These are phyloP conservation scores for Marronus borbonicus DNA, from an alignment of 2,888 invertebrate genomes.

Conservation along the genomic window DNA sequence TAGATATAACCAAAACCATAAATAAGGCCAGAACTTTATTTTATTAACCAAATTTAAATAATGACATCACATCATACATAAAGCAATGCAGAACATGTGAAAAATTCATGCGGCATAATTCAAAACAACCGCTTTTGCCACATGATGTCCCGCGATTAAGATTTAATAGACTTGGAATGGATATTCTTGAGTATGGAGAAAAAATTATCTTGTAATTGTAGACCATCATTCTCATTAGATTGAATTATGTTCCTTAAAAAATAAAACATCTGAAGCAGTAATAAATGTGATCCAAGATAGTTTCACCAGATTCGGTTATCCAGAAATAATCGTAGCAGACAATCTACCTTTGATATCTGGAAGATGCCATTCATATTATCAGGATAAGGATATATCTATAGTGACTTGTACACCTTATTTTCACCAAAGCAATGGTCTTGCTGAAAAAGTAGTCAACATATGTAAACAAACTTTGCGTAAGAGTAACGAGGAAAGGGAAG, in stretches of 20 bases:
- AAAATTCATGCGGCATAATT: slow-evolving; percentile 53
- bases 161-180: too few species aligned
- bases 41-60: slow-evolving; percentile 45
- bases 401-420: slow-evolving; percentile 51
- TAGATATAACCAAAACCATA: slow-evolving; percentile 38
- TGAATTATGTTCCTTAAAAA: slow-evolving; percentile 48
- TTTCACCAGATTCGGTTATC: slow-evolving; percentile 58
- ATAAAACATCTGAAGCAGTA: slow-evolving; percentile 54
- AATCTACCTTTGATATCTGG: slow-evolving; percentile 57
- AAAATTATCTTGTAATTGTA: slow-evolving; percentile 53
- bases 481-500: slow-evolving; percentile 50
- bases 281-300: slow-evolving; percentile 55
- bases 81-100: slow-evolving; percentile 55
- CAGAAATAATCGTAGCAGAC: slow-evolving; percentile 57
- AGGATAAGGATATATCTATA: slow-evolving; percentile 54
- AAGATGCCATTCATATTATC: slow-evolving; percentile 52
- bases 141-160: background rate
- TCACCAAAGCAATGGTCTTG: slow-evolving; percentile 55
- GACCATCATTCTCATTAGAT: slow-evolving; percentile 58
- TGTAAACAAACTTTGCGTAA: slow-evolving; percentile 58
- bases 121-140: slow-evolving; percentile 55
- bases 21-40: slow-evolving; percentile 4
- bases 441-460: slow-evolving; percentile 54
- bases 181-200: background rate
- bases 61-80: slow-evolving; percentile 48